A percentile compares a stretch with the other conserved stretches of the same genome.
phyloP scores from a whole-genome alignment of 2,113 vertebrate species.

The Acanthisitta chloris region DNA sequence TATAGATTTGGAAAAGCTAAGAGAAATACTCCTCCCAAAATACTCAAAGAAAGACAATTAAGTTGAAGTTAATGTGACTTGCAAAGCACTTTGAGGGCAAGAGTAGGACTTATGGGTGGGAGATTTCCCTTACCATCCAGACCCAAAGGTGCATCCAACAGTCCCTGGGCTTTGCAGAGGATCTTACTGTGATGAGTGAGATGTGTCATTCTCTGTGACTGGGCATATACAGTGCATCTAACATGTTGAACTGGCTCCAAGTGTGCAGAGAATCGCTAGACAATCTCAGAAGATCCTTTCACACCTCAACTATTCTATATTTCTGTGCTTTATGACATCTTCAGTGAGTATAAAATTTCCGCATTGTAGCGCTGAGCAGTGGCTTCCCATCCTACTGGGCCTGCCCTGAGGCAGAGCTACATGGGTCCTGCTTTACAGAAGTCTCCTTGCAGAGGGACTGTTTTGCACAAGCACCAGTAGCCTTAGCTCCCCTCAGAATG shows the following conservation, averaged over 20 bases:
- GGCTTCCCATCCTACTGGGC: neutral
- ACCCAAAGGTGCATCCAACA: neutral
- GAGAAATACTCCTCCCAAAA: neutral
- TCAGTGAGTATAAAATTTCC: neutral
- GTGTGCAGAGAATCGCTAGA: neutral
- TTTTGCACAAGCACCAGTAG: neutral
- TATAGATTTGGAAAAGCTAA: neutral
- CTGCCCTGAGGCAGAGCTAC: neutral
- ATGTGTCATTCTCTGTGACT: neutral
- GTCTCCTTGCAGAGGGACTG: neutral
- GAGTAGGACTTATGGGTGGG: neutral
- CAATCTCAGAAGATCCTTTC: neutral
- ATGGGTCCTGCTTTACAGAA: neutral
- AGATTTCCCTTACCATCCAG: neutral
- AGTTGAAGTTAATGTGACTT: neutral
- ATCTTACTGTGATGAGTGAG: neutral
- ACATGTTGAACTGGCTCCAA: neutral
- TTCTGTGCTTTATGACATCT: neutral
- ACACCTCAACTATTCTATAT: neutral
- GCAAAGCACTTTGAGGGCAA: neutral
- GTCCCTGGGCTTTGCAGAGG: neutral
- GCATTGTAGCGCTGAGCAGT: neutral
- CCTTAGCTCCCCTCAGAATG: neutral
- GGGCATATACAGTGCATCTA: neutral
- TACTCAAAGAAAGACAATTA: neutral